Evolutionary conservation across 2,888 invertebrate genomes (phyloP), one percentile per base, ranked within the genome.

Genomic region (Diadegma fenestrale): DNA sequence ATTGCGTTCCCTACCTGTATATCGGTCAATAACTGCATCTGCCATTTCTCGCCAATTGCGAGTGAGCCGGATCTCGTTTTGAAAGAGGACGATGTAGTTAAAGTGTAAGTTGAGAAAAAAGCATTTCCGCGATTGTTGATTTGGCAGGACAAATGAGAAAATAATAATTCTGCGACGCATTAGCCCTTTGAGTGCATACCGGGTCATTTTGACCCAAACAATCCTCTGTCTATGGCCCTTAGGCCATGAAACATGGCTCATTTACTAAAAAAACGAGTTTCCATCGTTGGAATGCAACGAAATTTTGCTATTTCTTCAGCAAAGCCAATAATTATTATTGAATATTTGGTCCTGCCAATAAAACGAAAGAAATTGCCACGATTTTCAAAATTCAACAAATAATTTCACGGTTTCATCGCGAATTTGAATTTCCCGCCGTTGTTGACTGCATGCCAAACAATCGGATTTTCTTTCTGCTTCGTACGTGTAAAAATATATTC

Each of bases 1-100:
- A 98, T 99, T 93, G 99, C 99, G 58, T 99, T 99, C 94, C 99
- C 99, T 79, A 99, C 99, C 85, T 99, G 99, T 95, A 96, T 99
- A 87, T 99, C 99, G 26, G 97, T 99, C 81, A 99, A 99, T 95
- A 99, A 99, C 94, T 99, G 99, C 95, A 98, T 99, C 94, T 99
- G 99, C 94, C 99, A 99, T 94, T 99, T 97, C 94, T 99, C 99
- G 72, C 99, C 99, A 33, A 96, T 99, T 87, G 97, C 97, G 89
- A 98, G 97, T 94, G 99, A 99, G 95, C 95, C 97, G 19, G 98
- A 98, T 94, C 96, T 96, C 90, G 95, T 96, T 87, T 94, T 99
- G 81, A 97, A 98, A 94, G 96, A 97, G 91, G 99, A 98, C 82
- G 99, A 99, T 95, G 95, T 99, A 90, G 99, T 99, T 83, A 99